A percentile compares a stretch with the other conserved stretches of the same genome.
Conservation (phyloP, 2,113 vertebrate genomes). For the Cyphotilapia sp. region DNA sequence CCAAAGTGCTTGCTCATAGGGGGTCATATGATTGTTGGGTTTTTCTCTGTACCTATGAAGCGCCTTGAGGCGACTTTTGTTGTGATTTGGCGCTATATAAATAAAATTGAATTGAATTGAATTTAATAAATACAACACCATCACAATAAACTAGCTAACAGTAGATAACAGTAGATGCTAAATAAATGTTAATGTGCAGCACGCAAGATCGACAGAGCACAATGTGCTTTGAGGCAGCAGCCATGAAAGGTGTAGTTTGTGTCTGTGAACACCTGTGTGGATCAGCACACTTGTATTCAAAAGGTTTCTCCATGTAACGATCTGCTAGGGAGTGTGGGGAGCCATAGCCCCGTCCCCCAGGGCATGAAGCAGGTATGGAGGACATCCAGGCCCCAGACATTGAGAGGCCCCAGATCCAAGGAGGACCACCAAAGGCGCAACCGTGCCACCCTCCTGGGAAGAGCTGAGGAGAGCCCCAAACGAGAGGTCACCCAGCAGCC, state of each 20-base stretch:
- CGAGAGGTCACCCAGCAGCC: background rate
- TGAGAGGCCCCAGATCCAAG: background rate
- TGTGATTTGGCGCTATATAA: no score
- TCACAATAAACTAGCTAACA: background rate
- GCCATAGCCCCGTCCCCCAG: background rate
- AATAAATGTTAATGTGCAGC: background rate
- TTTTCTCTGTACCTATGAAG: no score
- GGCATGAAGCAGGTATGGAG: background rate
- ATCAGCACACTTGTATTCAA: background rate
- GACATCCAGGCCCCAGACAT: background rate
- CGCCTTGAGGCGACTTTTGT: no score
- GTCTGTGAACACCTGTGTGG: background rate
- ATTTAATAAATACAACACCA: background rate
- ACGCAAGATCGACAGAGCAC: background rate
- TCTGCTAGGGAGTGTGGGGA: background rate
- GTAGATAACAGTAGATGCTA: background rate
- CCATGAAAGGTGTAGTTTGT: fast-evolving
- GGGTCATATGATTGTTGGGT: no score
- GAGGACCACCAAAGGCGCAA: background rate
- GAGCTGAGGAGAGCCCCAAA: background rate
- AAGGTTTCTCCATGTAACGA: background rate
- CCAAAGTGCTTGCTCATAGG: no score
- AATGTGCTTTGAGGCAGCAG: background rate
- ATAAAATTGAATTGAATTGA: no score
- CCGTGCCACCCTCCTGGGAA: background rate